A percentile compares a stretch with the other conserved stretches of the same genome.
Conservation (phyloP, 1,140 invertebrate genomes). For the Macrosteles quadrilineatus region DNA sequence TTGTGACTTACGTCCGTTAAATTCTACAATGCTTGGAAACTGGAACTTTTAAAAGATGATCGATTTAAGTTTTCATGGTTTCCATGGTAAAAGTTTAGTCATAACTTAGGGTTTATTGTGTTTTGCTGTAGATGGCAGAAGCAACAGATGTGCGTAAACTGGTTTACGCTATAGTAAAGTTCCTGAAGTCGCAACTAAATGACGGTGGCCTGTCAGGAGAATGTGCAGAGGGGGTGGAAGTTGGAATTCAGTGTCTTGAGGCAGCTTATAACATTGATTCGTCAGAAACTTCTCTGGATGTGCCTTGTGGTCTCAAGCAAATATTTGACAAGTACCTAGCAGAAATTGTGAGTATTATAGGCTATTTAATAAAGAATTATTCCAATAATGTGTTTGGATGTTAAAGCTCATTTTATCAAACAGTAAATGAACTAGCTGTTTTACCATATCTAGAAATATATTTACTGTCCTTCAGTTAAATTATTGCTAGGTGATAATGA, state of each 20-base stretch:
- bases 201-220: conserved; percentile 51
- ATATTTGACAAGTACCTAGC: conserved; percentile 46
- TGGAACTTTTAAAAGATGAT: too few relatives aligned
- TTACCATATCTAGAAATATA: too few relatives aligned
- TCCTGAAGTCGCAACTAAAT: conserved; percentile 32
- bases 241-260: conserved; percentile 83
- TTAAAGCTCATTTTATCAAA: neutral
- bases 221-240: conserved; percentile 78
- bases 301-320: conserved; percentile 36
- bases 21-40: too few relatives aligned
- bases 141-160: conserved; percentile 19
- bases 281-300: conserved; percentile 51
- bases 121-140: conserved; percentile 13
- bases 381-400: too few relatives aligned
- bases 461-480: too few relatives aligned
- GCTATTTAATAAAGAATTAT: too few relatives aligned
- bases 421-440: neutral
- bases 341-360: neutral
- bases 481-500: too few relatives aligned
- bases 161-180: conserved; percentile 36
- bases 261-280: conserved; percentile 69
- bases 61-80: too few relatives aligned
- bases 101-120: too few relatives aligned
- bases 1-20: too few relatives aligned
- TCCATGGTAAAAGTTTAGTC: too few relatives aligned